Evolutionary conservation across 1,140 invertebrate genomes (phyloP).

Genomic region (Diabrotica undecimpunctata): DNA sequence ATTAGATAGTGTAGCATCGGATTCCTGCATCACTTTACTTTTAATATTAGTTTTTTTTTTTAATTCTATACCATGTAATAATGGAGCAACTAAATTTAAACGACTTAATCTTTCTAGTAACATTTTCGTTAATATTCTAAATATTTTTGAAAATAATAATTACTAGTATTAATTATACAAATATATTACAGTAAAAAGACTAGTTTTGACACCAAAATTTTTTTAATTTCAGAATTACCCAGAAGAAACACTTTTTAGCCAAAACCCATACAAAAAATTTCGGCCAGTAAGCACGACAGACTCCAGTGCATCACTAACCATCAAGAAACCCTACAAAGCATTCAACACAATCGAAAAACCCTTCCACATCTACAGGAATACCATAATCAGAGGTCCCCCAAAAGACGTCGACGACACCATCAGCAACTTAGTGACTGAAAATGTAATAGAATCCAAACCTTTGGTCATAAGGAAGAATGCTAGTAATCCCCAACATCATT

Average conservation of each 20-base stretch:
- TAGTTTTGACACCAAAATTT: no score
- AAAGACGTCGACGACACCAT: background rate
- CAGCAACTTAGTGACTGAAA: conserved; percentile 2
- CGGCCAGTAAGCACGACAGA: background rate
- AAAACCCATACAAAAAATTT: background rate
- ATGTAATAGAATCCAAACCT: background rate
- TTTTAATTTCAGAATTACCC: background rate
- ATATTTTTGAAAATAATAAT: no score
- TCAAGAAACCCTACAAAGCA: background rate
- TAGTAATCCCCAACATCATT: conserved; percentile 3
- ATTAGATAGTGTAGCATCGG: no score
- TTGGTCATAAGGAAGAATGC: background rate
- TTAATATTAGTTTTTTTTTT: no score
- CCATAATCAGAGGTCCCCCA: background rate
- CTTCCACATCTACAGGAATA: background rate
- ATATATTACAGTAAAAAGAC: no score
- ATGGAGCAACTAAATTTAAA: no score
- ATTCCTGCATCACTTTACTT: no score
- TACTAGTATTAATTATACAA: no score
- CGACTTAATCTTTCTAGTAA: no score
- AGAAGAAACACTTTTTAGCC: background rate
- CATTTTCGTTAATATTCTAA: no score
- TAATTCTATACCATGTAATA: no score
- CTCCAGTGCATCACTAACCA: background rate
- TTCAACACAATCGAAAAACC: conserved; percentile 1